phyloP scores from a whole-genome alignment of 2,113 vertebrate species.

The Lasiurus cinereus region DNA sequence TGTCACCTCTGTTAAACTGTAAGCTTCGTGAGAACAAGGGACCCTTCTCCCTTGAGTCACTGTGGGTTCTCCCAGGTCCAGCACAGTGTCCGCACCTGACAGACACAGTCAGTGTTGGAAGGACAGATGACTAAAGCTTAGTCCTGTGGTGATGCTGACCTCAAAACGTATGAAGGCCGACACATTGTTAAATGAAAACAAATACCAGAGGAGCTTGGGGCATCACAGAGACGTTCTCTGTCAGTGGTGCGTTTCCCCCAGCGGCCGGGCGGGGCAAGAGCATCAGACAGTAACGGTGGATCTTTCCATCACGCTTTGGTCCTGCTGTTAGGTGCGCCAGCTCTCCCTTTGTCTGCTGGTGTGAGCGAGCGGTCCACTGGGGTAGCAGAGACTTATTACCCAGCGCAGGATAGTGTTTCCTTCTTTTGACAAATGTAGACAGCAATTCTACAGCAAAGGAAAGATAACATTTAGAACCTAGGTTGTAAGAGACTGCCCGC shows the following conservation, averaged over 20 bases:
- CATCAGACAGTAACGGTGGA: background rate
- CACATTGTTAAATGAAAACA: background rate
- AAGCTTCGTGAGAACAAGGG: background rate
- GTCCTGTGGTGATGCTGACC: background rate
- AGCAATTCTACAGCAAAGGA: conserved; percentile 12
- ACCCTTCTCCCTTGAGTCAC: background rate
- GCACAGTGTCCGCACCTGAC: background rate
- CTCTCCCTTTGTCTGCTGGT: background rate
- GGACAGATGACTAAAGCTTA: background rate
- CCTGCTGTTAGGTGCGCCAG: background rate
- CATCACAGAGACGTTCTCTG: background rate
- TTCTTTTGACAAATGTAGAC: conserved; percentile 41
- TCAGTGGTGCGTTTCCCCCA: background rate
- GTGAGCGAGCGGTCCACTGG: background rate
- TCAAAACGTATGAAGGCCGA: background rate
- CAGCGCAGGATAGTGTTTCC: background rate
- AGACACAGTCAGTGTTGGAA: background rate
- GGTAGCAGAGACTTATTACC: background rate
- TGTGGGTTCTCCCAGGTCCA: background rate
- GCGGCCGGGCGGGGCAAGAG: background rate
- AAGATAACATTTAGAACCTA: conserved; percentile 12
- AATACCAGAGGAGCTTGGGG: background rate
- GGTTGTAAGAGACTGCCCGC: background rate
- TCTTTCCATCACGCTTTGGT: conserved; percentile 8
- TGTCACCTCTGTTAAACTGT: background rate